phyloP scores from a whole-genome alignment of 1,140 invertebrate genomes.

The Brachionus manjavacas region DNA sequence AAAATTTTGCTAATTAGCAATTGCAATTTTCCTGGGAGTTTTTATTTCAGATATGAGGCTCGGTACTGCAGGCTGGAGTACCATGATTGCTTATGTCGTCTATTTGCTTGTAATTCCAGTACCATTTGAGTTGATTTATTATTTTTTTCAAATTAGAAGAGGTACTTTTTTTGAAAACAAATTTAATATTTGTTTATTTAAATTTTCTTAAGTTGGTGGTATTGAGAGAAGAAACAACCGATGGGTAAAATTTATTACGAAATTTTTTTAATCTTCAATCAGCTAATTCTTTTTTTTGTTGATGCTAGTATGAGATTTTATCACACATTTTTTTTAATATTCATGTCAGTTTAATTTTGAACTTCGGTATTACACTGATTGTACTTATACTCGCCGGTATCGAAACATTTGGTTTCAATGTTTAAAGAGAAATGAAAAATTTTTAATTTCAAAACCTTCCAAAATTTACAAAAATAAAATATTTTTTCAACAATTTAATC shows the following conservation, averaged over 20 bases:
- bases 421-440: neutral
- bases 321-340: constrained; percentile 7
- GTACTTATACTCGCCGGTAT: neutral
- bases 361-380: neutral
- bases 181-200: too few relatives aligned
- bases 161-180: neutral
- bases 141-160: neutral
- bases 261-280: neutral
- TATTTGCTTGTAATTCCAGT: neutral
- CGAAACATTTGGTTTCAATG: neutral
- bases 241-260: neutral
- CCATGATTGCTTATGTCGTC: constrained; percentile 12
- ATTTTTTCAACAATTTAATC: too few relatives aligned
- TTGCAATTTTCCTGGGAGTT: constrained; percentile 16
- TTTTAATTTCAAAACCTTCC: too few relatives aligned
- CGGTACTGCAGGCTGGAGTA: neutral
- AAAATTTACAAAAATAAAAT: too few relatives aligned
- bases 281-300: too few relatives aligned
- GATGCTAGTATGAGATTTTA: neutral
- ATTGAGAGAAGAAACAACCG: neutral
- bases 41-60: neutral
- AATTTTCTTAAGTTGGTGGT: neutral
- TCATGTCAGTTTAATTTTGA: neutral
- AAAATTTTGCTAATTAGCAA: neutral
- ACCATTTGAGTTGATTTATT: neutral